Percentiles rank a stretch among this genome's conserved stretches.
These are phyloP conservation scores for Neelides sp. DNA, from an alignment of 1,140 invertebrate species.

Conservation along the genomic window DNA sequence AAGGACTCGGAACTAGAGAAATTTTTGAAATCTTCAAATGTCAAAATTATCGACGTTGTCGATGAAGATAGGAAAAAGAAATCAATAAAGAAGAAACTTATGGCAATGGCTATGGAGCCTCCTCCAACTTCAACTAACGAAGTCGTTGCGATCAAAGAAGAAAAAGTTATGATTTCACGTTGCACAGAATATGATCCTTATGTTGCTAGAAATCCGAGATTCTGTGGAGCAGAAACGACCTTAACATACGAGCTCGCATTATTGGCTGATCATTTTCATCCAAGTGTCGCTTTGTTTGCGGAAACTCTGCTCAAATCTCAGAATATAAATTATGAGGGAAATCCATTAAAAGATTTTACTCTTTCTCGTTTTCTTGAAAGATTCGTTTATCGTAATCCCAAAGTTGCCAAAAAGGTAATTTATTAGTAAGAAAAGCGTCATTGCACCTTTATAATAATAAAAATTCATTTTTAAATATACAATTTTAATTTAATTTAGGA, in stretches of 20 bases:
- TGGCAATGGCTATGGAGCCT: slow-evolving; percentile 1
- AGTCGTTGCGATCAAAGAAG: no score
- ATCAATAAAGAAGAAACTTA: slow-evolving; percentile 7
- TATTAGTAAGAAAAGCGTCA: slow-evolving; percentile 5
- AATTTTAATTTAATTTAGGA: slow-evolving; percentile 26
- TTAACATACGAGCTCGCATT: slow-evolving; percentile 57
- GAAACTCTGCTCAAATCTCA: slow-evolving; percentile 60
- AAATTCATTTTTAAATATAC: not conserved
- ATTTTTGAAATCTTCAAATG: slow-evolving; percentile 30
- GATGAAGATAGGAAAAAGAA: slow-evolving; percentile 15
- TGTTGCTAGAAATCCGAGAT: slow-evolving; percentile 63
- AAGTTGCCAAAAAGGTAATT: slow-evolving; percentile 40
- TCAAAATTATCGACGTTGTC: slow-evolving; percentile 35
- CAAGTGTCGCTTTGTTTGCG: slow-evolving; percentile 78
- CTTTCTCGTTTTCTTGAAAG: slow-evolving; percentile 79
- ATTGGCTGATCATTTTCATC: slow-evolving; percentile 71
- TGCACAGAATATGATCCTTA: slow-evolving; percentile 51
- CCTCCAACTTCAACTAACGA: no score
- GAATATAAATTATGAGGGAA: slow-evolving; percentile 69
- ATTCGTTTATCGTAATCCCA: slow-evolving; percentile 94
- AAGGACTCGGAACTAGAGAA: slow-evolving; percentile 17
- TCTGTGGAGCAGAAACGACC: slow-evolving; percentile 55
- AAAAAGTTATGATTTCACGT: slow-evolving; percentile 1
- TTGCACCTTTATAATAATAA: not conserved
- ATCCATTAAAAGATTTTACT: slow-evolving; percentile 84